These are phyloP conservation scores for Pithecia hirsuta DNA, from an alignment of 2,797 vertebrate genomes.

Conservation along the genomic window DNA sequence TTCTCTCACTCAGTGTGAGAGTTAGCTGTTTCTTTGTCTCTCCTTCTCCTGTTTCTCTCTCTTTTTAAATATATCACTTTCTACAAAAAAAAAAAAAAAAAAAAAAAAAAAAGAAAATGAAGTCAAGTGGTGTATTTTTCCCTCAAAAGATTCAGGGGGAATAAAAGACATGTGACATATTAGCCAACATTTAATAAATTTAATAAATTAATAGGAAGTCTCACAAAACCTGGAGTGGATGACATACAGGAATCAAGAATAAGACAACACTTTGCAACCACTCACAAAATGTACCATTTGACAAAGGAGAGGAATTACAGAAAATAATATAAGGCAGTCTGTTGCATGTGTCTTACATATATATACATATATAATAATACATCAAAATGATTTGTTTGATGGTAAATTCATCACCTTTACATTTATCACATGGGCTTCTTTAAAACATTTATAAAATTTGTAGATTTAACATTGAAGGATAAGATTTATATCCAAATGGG, in stretches of 20 bases:
- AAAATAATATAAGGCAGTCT: conserved; percentile 78
- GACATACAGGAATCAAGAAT: conserved; percentile 83
- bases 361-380: conserved; percentile 67
- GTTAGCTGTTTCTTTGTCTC: too few relatives aligned
- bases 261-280: conserved; percentile 79
- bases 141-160: not conserved
- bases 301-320: conserved; percentile 65
- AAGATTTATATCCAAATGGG: conserved; percentile 80
- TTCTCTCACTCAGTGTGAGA: too few relatives aligned
- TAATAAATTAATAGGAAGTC: conserved; percentile 94
- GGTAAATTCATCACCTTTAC: conserved; percentile 68
- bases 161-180: conserved; percentile 52
- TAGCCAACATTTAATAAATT: conserved; percentile 84
- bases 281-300: conserved; percentile 75
- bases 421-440: conserved; percentile 71
- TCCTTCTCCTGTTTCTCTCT: too few relatives aligned
- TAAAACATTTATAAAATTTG: conserved; percentile 85
- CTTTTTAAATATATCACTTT: too few relatives aligned
- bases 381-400: conserved; percentile 73
- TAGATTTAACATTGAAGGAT: conserved; percentile 78
- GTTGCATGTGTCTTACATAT: conserved; percentile 70
- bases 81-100: too few relatives aligned
- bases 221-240: conserved; percentile 88
- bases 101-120: not conserved
- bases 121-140: not conserved